phyloP scores from a whole-genome alignment of 2,113 vertebrate species.

The Argyrosomus japonicus region DNA sequence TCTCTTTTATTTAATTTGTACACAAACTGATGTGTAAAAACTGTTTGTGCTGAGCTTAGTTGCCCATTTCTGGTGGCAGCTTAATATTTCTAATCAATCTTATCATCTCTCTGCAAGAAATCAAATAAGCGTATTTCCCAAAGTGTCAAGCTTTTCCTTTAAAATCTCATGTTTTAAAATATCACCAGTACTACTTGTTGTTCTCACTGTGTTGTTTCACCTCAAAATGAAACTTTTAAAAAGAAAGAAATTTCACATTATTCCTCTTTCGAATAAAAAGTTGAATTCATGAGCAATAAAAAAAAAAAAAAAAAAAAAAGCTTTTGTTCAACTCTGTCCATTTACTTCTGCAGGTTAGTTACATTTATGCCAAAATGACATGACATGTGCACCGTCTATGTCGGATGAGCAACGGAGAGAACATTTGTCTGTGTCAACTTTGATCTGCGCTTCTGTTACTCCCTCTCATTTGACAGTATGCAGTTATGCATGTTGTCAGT shows the following conservation, averaged over 20 bases:
- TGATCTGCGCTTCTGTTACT: no score
- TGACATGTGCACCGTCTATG: no score
- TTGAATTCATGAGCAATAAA: conserved; percentile 33
- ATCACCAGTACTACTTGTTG: neutral
- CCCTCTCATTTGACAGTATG: no score
- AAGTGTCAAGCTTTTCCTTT: neutral
- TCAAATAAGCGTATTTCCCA: neutral
- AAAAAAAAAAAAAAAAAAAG: neutral
- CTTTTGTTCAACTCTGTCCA: conserved; percentile 3
- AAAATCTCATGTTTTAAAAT: neutral
- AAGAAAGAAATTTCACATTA: conserved; percentile 3
- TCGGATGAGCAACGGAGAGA: no score
- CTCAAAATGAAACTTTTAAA: neutral
- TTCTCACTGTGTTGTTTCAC: conserved; percentile 14
- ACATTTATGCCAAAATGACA: no score
- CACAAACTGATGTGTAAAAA: neutral
- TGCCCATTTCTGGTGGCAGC: neutral
- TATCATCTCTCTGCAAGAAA: neutral
- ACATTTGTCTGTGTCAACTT: no score
- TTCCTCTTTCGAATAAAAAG: conserved; percentile 16
- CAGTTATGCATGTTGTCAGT: no score
- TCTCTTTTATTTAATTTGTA: neutral
- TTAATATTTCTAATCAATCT: neutral
- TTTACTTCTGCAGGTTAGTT: no score
- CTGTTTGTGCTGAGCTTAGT: neutral